Base-by-base conservation (phyloP, 2,888 invertebrate genomes). In the Allolobophora icterica region DNA sequence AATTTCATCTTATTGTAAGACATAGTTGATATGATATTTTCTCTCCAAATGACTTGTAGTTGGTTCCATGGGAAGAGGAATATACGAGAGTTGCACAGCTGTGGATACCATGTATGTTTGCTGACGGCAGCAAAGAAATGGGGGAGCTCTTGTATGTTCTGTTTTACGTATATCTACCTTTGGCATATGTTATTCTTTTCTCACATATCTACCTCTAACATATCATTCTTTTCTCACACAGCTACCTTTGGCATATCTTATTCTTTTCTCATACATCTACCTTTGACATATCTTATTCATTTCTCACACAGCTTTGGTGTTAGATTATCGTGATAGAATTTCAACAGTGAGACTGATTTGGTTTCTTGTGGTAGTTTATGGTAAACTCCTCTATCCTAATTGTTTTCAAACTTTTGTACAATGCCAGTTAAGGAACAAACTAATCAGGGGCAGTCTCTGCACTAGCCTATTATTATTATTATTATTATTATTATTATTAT, bases 61-160 rank as follows among this genome's bases (percentile, higher is more conserved):
- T 92, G n/a, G 84, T 92, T n/a, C 89, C 89, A 13, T 91, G 90
- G 90, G 84, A 92, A 17, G 90, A 90, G 30, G 38, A 90, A 21
- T n/a, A 91, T 19, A 24, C 35, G 38, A 19, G 30, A 35, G 38
- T 87, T 87, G 34, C 42, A 11, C 58, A 84, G 34, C 34, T 52
- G 34, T 92, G 91, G 90, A 35, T n/a, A n/a, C 89, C n/a, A 35
- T 58, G 71, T 52, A 45, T 91, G 33, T 91, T 91, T 89, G 91
- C 90, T 89, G 92, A 92, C 35, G 71, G 89, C 21, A 91, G 91
- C 30, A 40, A 42, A 58, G 90, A 90, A 71, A 83, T 91, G 83
- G 0, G 11, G 52, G 90, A 89, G 21, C 35, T 89, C 21, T 24
- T 89, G 91, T 90, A n/a, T 8, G 71, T 71, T 71, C 71, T 71